These are phyloP conservation scores for Oppia nitens DNA, from an alignment of 1,140 invertebrate species.

Conservation along the genomic window DNA sequence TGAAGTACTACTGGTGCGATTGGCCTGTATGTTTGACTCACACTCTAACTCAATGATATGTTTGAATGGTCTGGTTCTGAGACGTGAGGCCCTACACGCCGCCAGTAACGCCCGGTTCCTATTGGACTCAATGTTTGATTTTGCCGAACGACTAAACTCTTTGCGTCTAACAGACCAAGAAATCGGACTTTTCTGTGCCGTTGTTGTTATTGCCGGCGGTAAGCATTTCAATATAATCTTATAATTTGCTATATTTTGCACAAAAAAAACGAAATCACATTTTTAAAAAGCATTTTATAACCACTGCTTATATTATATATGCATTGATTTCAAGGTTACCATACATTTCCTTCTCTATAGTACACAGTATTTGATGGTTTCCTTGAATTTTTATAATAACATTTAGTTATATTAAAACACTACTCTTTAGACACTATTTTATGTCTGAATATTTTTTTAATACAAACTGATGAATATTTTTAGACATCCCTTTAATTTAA, in stretches of 20 bases:
- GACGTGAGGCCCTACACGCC: conserved; percentile 70
- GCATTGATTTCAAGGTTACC: too few species aligned
- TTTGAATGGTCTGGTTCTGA: conserved; percentile 74
- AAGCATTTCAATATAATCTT: conserved; percentile 24
- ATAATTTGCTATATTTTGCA: too few species aligned
- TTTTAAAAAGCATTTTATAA: neutral
- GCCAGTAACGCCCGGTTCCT: conserved; percentile 74
- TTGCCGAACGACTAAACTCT: conserved; percentile 79
- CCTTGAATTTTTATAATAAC: too few species aligned
- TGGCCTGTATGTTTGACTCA: conserved; percentile 78
- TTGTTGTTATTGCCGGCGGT: conserved; percentile 80
- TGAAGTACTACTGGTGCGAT: conserved; percentile 73
- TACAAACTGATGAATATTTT: too few species aligned
- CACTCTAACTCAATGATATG: conserved; percentile 73
- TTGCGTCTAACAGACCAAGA: conserved; percentile 77
- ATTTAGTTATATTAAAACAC: too few species aligned
- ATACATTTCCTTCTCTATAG: too few species aligned
- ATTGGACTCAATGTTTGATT: conserved; percentile 91
- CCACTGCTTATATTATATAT: too few species aligned
- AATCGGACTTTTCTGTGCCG: conserved; percentile 81
- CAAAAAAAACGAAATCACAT: neutral
- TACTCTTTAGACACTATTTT: too few species aligned
- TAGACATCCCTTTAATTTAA: too few species aligned
- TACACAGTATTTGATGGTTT: too few species aligned
- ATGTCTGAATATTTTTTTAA: too few species aligned